A percentile compares a stretch with the other conserved stretches of the same genome.
phyloP scores from a whole-genome alignment of 2,888 invertebrate species.

The Melinopterus prodromus region DNA sequence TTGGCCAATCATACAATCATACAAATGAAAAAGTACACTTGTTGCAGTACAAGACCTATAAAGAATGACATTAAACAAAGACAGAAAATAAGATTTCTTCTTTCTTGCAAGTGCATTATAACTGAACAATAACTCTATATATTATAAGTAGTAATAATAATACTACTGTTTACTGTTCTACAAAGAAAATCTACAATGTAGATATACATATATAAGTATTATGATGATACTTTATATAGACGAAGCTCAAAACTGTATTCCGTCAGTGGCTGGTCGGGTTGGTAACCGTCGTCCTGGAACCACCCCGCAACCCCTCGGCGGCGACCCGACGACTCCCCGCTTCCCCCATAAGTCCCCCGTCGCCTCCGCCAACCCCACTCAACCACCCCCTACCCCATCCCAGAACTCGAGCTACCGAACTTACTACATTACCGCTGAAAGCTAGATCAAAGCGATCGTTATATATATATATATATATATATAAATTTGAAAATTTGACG shows the following conservation, averaged over 20 bases:
- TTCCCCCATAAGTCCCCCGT: slow-evolving; percentile 40
- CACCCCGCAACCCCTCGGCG: slow-evolving; percentile 42
- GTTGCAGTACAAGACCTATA: too few relatives aligned
- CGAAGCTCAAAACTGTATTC: slow-evolving; percentile 44
- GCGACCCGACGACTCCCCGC: slow-evolving; percentile 41
- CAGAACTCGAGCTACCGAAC: slow-evolving; percentile 40
- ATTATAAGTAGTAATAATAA: too few relatives aligned
- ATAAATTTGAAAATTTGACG: not conserved
- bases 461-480: slow-evolving; percentile 12
- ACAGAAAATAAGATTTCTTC: too few relatives aligned
- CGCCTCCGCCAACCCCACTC: slow-evolving; percentile 27
- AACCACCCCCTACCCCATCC: slow-evolving; percentile 29
- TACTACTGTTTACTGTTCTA: too few relatives aligned
- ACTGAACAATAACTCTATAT: too few relatives aligned
- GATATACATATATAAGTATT: not conserved
- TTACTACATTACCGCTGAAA: slow-evolving; percentile 44
- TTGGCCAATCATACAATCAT: too few relatives aligned
- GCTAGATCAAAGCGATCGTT: slow-evolving; percentile 41
- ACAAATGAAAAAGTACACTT: too few relatives aligned
- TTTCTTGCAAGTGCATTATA: too few relatives aligned
- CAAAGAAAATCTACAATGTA: not conserved
- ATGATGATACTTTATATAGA: slow-evolving; percentile 16
- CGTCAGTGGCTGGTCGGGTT: slow-evolving; percentile 39
- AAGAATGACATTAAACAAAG: too few relatives aligned
- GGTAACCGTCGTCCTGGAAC: slow-evolving; percentile 13